Base-by-base conservation (phyloP, 2,888 invertebrate genomes). In the Notocelia uddmanniana region DNA sequence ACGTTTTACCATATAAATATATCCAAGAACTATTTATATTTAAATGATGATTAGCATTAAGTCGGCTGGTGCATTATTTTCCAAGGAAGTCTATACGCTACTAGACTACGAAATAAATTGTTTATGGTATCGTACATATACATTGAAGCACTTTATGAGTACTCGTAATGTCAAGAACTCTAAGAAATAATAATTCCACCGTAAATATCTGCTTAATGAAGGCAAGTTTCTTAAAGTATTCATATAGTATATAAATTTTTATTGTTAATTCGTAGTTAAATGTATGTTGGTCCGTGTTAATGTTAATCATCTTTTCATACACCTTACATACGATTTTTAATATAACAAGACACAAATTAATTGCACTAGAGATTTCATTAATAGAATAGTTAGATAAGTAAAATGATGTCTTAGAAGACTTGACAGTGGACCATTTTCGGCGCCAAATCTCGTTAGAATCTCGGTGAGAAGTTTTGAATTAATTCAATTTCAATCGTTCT, bases 351-450 rank as follows among this genome's bases (percentile, higher is more conserved):
- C 72, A 68, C 68, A 72, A 72, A 73, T 69, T 64, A 73, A 73
- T 64, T 67, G 58, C 74, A 75, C 55, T 69, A 74, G 69, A 71
- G 48, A 74, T 71, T 73, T 45, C 74, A 71, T 70, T 69, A 31
- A 15, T 57, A 57, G 52, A 59, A 21, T 64, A 70, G 48, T 41
- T 71, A 71, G 66, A 60, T 26, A 37, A 50, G 37, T 41, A 45
- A 60, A 54, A 50, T 8, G 45, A 23, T 57, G 26, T 59, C 41
- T 23, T 63, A 59, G 19, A 59, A 71, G 54, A 71, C 59, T 48
- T 45, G 21, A 72, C 45, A 68, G 62, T 54, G 72, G 72, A 72
- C 72, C 72, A 72, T 19, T 54, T 52, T 58, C 6, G 54, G 23
- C 45, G 57, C 8, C 50, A 52, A 64, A 64, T 64, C 64, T 64